A percentile compares a stretch with the other conserved stretches of the same genome.
Evolutionary conservation across 2,113 vertebrate genomes (phyloP).

Genomic region (Zeus faber): DNA sequence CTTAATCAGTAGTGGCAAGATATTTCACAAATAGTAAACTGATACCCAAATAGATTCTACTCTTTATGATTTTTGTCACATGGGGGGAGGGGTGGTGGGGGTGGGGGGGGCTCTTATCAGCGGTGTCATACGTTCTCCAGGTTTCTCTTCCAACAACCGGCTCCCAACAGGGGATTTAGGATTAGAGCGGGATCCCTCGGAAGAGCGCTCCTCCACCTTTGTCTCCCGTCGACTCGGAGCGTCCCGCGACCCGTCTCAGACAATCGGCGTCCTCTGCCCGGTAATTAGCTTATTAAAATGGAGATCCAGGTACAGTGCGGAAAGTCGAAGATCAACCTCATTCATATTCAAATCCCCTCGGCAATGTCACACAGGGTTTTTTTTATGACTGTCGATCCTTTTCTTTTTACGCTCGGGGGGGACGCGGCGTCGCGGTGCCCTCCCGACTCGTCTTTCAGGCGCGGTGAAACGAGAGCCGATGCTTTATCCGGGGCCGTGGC

Average conservation of each 20-base stretch:
- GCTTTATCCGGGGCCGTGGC: background rate
- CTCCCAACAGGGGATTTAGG: slow-evolving; percentile 51
- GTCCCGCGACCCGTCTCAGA: slow-evolving; percentile 10
- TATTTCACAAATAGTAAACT: no score
- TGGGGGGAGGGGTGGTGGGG: slow-evolving; percentile 28
- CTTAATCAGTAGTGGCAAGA: no score
- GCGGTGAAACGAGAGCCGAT: background rate
- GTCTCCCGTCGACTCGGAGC: slow-evolving; percentile 43
- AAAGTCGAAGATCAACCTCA: slow-evolving; percentile 56
- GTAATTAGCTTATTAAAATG: slow-evolving; percentile 74
- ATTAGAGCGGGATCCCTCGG: slow-evolving; percentile 67
- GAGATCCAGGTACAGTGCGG: slow-evolving; percentile 70
- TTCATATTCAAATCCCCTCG: slow-evolving; percentile 59
- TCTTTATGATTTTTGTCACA: no score
- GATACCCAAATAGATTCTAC: no score
- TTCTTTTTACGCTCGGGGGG: slow-evolving; percentile 3
- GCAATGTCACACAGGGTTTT: slow-evolving; percentile 49
- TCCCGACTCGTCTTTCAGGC: background rate
- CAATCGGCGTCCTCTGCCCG: slow-evolving; percentile 16
- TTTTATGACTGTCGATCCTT: background rate
- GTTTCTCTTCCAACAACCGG: slow-evolving; percentile 50
- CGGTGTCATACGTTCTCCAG: slow-evolving; percentile 56
- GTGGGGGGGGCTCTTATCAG: slow-evolving; percentile 56
- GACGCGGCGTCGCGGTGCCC: background rate
- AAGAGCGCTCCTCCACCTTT: no score